Evolutionary conservation across 2,888 invertebrate species (phyloP), one percentile per base, ranked within the genome.

Genomic region (Brachyptera putata): DNA sequence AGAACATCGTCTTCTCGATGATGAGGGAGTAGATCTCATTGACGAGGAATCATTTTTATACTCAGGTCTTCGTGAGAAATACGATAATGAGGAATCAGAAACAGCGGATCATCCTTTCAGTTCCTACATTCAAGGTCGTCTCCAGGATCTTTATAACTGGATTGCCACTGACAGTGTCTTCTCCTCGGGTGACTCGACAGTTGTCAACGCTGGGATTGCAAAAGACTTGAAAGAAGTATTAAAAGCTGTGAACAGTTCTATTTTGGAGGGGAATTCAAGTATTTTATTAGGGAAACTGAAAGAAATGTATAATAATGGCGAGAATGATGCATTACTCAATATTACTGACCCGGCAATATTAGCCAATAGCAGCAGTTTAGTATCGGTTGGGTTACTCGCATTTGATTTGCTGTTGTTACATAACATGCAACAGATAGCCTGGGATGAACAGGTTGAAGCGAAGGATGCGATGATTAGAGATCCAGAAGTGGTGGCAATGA

Each of bases 351-450:
- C 70, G 1, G 71, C 73, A 24, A 75, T 74, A 36, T 74, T 78
- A 4, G 63, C 75, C 39, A 77, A 75, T 0, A 79, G 79, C 55
- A 76, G 75, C 16, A 80, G 78, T 68, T 68, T 80, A 53, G 66
- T 82, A 0, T 80, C 82, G 0, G 80, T 83, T 61, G 81, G 81
- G 0, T 78, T 83, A 37, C 65, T 83, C 64, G 79, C 81, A 0
- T 66, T 83, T 55, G 83, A 82, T 67, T 76, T 83, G 0, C 79
- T 83, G 74, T 66, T 83, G 57, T 65, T 83, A 1, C 80, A 80
- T 69, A 80, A 80, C 68, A 79, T 81, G 37, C 81, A 81, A 66
- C 67, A 79, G 21, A 79, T 81, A 75, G 80, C 80, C 0, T 79
- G 80, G 78, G 79, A 79, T 66, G 80, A 75, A 67, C 79, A 80